Base-by-base conservation (phyloP, 53 echinoderm and acorn worm species). In the Luidia sarsii region DNA sequence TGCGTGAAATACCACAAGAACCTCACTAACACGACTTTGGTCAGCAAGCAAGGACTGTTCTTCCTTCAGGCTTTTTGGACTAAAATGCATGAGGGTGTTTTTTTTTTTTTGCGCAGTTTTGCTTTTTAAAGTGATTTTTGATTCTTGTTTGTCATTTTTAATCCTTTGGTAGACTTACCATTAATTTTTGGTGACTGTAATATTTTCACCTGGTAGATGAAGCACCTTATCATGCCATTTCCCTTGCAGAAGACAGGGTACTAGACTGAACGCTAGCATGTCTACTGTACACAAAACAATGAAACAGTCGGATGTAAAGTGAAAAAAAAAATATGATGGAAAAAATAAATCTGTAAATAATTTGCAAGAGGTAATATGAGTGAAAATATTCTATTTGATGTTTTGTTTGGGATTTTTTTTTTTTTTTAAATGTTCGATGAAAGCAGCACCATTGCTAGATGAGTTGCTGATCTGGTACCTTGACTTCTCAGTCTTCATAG, bases 161-260 rank as follows among this genome's bases (percentile, higher is more conserved):
- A 35, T 34, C 20, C 31, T 39, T 45, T 61, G 77, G 61, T 61
- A 48, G 60, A 77, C 61, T 77, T 41, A 77, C 77, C 30, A 28
- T 7, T 4, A 20, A 14, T 41, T 41, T n/a, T 41, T 41, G 56
- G 60, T 19, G 32, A 45, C 67, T 14, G 27, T 67, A 14, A 43
- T 61, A 19, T 39, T 29, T 43, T 41, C 59, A 57, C 74, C 41
- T 16, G 30, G 60, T 61, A 61, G 43, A 61, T 25, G 20, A 28
- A 45, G 77, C 77, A 77, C 77, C 72, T 72, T 55, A 72, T 72
- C 72, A 39, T 41, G 30, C 24, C 77, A 60, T 33, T 39, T 77
- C 20, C 33, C 48, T 41, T 59, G 43, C 46, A 50, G 43, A 61
- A 77, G 77, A 43, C 77, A 43, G 61, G 48, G 77, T 77, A 60